phyloP scores from a whole-genome alignment of 2,797 vertebrate species.

The Tarsius wallacei region DNA sequence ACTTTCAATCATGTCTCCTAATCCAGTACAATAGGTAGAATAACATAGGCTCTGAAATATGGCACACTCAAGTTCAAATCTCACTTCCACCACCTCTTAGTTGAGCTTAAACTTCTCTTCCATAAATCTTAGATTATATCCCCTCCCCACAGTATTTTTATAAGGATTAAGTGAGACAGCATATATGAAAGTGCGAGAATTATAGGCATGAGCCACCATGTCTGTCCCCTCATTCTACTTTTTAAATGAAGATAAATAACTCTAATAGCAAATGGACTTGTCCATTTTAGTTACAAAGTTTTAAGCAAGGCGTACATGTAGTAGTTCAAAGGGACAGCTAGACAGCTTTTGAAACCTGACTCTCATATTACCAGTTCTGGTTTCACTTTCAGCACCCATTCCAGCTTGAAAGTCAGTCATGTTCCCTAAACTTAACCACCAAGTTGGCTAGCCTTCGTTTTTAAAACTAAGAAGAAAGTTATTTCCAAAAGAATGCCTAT shows the following conservation, averaged over 20 bases:
- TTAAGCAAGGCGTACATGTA: conserved; percentile 45
- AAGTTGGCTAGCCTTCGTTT: conserved; percentile 54
- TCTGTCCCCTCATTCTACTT: not conserved
- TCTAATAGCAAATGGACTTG: conserved; percentile 43
- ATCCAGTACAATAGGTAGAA: not conserved
- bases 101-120: conserved; percentile 33
- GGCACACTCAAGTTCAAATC: conserved; percentile 12
- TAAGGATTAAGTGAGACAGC: not conserved
- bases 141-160: not conserved
- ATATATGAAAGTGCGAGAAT: not conserved
- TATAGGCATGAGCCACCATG: too few species aligned
- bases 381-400: conserved; percentile 40
- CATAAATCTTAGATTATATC: conserved; percentile 11
- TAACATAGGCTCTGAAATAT: not conserved
- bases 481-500: conserved; percentile 46
- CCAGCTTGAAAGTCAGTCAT: not conserved
- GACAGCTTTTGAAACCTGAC: conserved; percentile 39
- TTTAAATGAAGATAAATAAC: conserved; percentile 44
- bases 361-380: conserved; percentile 41
- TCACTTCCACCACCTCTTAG: not conserved
- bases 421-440: conserved; percentile 39
- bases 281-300: conserved; percentile 46
- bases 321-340: conserved; percentile 41
- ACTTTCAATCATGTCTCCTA: conserved; percentile 13
- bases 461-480: conserved; percentile 64